phyloP scores from a whole-genome alignment of 2,888 invertebrate species.

The Leucoptera coffeella region DNA sequence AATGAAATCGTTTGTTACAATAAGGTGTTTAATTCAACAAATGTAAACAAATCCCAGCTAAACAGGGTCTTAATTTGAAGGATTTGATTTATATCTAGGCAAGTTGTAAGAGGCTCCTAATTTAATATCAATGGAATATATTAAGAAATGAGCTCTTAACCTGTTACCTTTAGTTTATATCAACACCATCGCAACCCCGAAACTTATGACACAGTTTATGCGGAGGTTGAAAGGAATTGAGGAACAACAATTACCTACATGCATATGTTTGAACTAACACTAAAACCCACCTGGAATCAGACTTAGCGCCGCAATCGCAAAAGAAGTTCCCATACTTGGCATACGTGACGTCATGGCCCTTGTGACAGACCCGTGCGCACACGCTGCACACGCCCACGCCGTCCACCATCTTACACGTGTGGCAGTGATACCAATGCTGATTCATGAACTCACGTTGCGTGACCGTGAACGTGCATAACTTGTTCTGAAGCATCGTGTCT shows the following conservation, averaged over 20 bases:
- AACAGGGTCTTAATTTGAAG: too few species aligned
- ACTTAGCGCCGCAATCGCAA: constrained; percentile 98
- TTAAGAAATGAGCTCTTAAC: too few species aligned
- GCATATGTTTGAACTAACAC: too few species aligned
- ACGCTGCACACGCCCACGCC: constrained; percentile 97
- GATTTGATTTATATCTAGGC: too few species aligned
- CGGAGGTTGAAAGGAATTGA: not conserved
- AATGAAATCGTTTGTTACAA: too few species aligned
- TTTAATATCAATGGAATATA: too few species aligned
- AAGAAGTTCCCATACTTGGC: constrained; percentile 99
- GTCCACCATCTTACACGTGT: constrained; percentile 97
- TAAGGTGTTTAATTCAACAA: too few species aligned
- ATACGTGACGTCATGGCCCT: constrained; percentile 91
- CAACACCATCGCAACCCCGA: too few species aligned
- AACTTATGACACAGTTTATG: not conserved
- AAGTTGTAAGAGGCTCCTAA: too few species aligned
- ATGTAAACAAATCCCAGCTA: too few species aligned
- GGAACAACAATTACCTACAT: not conserved
- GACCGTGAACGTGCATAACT: constrained; percentile 93
- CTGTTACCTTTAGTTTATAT: too few species aligned
- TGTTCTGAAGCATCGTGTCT: constrained; percentile 77
- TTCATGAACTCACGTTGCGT: constrained; percentile 98
- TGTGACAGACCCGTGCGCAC: constrained; percentile 95
- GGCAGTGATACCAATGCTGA: constrained; percentile 98
- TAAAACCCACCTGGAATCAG: constrained; percentile 61